phyloP scores from a whole-genome alignment of 2,797 vertebrate species.

The Peromyscus attwateri region DNA sequence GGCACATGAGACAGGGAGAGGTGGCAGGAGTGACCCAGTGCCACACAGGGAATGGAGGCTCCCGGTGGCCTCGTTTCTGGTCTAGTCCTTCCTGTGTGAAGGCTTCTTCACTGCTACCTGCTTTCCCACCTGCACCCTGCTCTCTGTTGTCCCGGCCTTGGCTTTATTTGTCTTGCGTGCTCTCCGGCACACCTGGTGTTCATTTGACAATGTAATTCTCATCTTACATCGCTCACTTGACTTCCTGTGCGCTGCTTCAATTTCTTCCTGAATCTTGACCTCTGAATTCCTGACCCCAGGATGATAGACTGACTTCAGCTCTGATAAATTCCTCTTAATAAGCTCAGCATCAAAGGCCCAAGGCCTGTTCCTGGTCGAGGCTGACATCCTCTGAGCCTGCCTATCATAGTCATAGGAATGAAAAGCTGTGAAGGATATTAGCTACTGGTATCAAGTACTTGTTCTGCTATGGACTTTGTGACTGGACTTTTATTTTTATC shows the following conservation, averaged over 20 bases:
- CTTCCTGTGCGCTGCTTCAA: constrained; percentile 26
- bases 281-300: constrained; percentile 45
- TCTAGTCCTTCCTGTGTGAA: neutral
- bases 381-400: neutral
- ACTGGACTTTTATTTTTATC: neutral
- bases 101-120: no score
- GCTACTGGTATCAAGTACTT: neutral
- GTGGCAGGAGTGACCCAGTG: neutral
- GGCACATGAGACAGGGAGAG: neutral
- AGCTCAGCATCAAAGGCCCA: constrained; percentile 48
- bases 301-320: constrained; percentile 4
- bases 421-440: neutral
- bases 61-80: neutral
- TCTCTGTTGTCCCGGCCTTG: neutral
- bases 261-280: constrained; percentile 54
- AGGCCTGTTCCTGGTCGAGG: neutral
- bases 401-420: neutral
- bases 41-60: neutral
- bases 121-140: neutral
- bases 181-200: neutral
- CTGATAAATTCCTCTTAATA: constrained; percentile 57
- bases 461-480: constrained; percentile 33
- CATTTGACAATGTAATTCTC: constrained; percentile 30
- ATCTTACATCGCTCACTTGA: neutral
- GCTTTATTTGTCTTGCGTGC: neutral